Evolutionary conservation across 2,888 invertebrate species (phyloP), one percentile per base, ranked within the genome.

Genomic region (Eudemis profundana): DNA sequence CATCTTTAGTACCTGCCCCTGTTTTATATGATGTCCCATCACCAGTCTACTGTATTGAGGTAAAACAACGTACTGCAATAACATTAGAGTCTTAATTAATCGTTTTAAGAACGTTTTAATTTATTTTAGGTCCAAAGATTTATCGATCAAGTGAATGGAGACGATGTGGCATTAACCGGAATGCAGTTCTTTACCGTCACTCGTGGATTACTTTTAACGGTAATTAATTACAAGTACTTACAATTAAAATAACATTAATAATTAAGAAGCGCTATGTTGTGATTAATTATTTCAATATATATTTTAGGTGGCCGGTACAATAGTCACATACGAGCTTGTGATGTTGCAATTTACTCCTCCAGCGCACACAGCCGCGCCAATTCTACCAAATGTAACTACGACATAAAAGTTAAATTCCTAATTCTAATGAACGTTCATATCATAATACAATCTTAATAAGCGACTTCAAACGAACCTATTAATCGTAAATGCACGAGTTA

Each of bases 21-120:
- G 89, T 94, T 1, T 74, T 95, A 14, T 95, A 94, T 74, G 93
- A 94, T 36, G 94, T 95, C 1, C 93, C 95, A 0, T 93, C 93
- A 1, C 90, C 93, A 0, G 93, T 93, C 4, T 95, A 94, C 74
- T 94, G 94, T 68, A 84, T 92, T 36, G 95, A 95, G 92, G 95
- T 95, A 70, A 21, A 53, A 54, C 19, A 14, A 42, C 36, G 21
- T n/a, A n/a, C n/a, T n/a, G n/a, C n/a, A n/a, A n/a, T n/a, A n/a
- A n/a, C 8, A 15, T n/a, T 40, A 12, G 27, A 33, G 7, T 49
- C 1, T 27, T 61, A 0, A 4, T 15, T n/a, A 12, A 29, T 12
- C 4, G 15, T 4, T 3, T 21, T 56, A 27, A 17, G 7, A 10
- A 2, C 33, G 42, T 38, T 8, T 36, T 14, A 54, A 63, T 42